phyloP scores from a whole-genome alignment of 2,888 invertebrate species.

The Melanostoma scalare region DNA sequence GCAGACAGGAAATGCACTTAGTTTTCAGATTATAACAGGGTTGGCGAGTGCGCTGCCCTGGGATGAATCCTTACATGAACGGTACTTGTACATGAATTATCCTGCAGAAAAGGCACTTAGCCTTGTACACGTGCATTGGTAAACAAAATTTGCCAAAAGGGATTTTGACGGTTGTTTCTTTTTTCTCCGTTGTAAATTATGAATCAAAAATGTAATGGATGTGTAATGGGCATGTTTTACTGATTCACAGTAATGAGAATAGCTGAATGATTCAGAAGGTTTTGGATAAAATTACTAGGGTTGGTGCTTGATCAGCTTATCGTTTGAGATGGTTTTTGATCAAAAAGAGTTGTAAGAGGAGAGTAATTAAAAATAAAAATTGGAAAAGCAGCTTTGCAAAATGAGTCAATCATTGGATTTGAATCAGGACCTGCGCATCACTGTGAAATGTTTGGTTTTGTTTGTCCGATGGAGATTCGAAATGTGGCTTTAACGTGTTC shows the following conservation, averaged over 20 bases:
- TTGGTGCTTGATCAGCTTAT: slow-evolving; percentile 33
- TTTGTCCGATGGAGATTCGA: too few species aligned
- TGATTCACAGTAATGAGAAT: slow-evolving; percentile 9
- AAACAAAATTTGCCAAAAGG: slow-evolving; percentile 29
- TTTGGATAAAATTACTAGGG: not conserved
- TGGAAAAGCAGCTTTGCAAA: too few species aligned
- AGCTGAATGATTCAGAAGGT: slow-evolving; percentile 12
- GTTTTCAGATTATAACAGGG: slow-evolving; percentile 60
- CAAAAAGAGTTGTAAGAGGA: too few species aligned
- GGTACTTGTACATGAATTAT: slow-evolving; percentile 45
- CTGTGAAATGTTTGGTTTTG: too few species aligned
- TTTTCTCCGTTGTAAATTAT: slow-evolving; percentile 21
- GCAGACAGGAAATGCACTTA: slow-evolving; percentile 63
- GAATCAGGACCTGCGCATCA: too few species aligned
- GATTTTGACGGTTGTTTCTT: not conserved
- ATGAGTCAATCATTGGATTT: too few species aligned
- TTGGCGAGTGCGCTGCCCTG: slow-evolving; percentile 36
- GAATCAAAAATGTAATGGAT: slow-evolving; percentile 52
- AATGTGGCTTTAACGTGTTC: too few species aligned
- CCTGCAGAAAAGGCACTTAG: slow-evolving; percentile 45
- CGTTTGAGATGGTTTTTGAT: slow-evolving; percentile 16
- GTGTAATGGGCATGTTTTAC: slow-evolving; percentile 35
- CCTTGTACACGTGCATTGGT: slow-evolving; percentile 36
- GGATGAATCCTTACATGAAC: slow-evolving; percentile 15
- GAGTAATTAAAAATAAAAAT: too few species aligned